Percentiles rank a stretch among this genome's conserved stretches.
These are phyloP conservation scores for Leptinotarsa rubiginosa DNA, from an alignment of 2,888 invertebrate species.

Conservation along the genomic window DNA sequence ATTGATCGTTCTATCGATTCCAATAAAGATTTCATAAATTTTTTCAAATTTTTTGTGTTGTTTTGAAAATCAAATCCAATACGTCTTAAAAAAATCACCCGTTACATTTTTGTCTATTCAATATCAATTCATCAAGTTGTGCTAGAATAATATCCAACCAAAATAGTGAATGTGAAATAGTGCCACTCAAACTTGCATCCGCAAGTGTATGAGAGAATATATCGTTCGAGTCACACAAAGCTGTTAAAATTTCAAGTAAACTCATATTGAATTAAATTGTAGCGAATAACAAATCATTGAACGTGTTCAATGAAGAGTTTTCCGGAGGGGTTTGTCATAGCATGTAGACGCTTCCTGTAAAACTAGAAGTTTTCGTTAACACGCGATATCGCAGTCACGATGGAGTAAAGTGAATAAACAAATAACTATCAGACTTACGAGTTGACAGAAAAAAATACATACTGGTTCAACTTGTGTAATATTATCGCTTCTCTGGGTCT, in stretches of 20 bases:
- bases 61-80: too few relatives aligned
- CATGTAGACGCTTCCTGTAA: constrained; percentile 14
- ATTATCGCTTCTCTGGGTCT: not conserved
- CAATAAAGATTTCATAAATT: too few relatives aligned
- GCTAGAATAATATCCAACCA: too few relatives aligned
- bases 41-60: too few relatives aligned
- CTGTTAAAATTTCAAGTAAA: not conserved
- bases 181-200: too few relatives aligned
- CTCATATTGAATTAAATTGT: not conserved
- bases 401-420: not conserved
- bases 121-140: too few relatives aligned
- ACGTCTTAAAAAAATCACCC: too few relatives aligned
- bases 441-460: not conserved
- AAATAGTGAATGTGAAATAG: too few relatives aligned
- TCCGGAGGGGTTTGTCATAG: constrained; percentile 3
- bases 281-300: not conserved
- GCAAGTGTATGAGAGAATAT: too few relatives aligned
- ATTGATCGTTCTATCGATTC: too few relatives aligned
- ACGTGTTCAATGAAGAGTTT: constrained; percentile 4
- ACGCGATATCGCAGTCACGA: constrained; percentile 26
- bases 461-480: not conserved
- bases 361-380: constrained; percentile 14
- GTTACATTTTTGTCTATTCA: too few relatives aligned
- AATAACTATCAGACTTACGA: not conserved
- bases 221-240: too few relatives aligned